A percentile compares a stretch with the other conserved stretches of the same genome.
Evolutionary conservation across 2,888 invertebrate genomes (phyloP).

Genomic region (Hydroisotoma schaefferi): DNA sequence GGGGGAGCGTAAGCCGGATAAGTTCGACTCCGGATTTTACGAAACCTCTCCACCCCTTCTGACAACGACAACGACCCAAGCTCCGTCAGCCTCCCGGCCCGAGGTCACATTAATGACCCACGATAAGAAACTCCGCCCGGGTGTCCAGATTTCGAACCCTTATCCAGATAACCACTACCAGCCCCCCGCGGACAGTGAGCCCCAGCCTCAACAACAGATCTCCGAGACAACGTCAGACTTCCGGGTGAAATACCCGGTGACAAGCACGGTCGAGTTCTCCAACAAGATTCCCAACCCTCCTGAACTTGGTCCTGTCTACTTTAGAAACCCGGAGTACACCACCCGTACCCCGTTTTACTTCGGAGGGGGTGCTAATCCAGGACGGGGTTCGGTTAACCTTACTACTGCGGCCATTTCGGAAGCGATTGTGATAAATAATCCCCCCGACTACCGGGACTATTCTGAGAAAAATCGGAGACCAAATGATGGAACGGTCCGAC

Average conservation of each 20-base stretch:
- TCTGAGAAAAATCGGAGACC: slow-evolving; percentile 18
- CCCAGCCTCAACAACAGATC: neutral
- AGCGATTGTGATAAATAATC: neutral
- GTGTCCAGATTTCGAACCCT: slow-evolving; percentile 33
- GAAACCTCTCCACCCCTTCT: too few relatives aligned
- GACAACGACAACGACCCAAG: too few relatives aligned
- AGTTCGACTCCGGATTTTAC: neutral
- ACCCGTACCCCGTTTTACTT: slow-evolving; percentile 12
- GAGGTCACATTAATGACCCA: slow-evolving; percentile 3
- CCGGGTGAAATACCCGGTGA: slow-evolving; percentile 22
- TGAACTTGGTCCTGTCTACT: slow-evolving; percentile 15
- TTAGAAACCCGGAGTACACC: slow-evolving; percentile 19
- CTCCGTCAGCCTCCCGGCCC: neutral
- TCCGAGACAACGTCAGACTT: neutral
- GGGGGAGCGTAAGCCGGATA: neutral
- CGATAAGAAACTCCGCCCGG: slow-evolving; percentile 28
- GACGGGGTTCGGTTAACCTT: neutral
- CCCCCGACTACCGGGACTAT: slow-evolving; percentile 4
- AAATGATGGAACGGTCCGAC: slow-evolving; percentile 18
- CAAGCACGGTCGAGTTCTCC: slow-evolving; percentile 19
- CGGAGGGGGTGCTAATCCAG: slow-evolving; percentile 9
- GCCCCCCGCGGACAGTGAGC: neutral
- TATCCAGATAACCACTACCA: slow-evolving; percentile 29
- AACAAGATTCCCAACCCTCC: slow-evolving; percentile 22
- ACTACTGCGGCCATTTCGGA: neutral